Conservation (phyloP, 2,113 vertebrate genomes). For the Symphodus melops region DNA sequence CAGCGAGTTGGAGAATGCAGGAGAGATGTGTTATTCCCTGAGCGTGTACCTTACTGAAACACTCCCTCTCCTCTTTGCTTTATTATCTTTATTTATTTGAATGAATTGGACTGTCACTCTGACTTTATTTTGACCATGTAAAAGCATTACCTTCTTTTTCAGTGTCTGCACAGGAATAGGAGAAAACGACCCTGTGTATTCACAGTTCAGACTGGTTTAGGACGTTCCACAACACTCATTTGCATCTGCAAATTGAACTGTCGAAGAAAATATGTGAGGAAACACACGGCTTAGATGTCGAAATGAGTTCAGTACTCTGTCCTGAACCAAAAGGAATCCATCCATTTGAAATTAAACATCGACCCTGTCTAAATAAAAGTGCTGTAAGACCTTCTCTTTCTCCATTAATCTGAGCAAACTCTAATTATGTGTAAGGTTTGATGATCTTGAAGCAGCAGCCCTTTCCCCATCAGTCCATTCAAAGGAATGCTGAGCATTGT, state of each 20-base stretch:
- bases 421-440: constrained; percentile 18
- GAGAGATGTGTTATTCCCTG: not conserved
- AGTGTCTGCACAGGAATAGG: not conserved
- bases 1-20: not conserved
- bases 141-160: constrained; percentile 4
- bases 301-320: not conserved
- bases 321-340: not conserved
- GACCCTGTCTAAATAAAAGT: constrained; percentile 2
- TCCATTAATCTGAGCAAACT: constrained; percentile 11
- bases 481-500: constrained; percentile 21
- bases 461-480: constrained; percentile 23
- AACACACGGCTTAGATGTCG: constrained; percentile 11
- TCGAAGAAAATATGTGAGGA: constrained; percentile 10
- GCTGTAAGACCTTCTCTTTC: constrained; percentile 1
- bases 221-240: constrained; percentile 15
- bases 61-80: constrained; percentile 23
- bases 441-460: constrained; percentile 14
- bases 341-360: not conserved
- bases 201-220: not conserved
- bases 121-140: not conserved
- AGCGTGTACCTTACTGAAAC: not conserved
- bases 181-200: not conserved
- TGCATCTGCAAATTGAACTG: constrained; percentile 44
- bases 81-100: constrained; percentile 38
- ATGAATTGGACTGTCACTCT: constrained; percentile 41